A percentile compares a stretch with the other conserved stretches of the same genome.
phyloP scores from a whole-genome alignment of 2,113 vertebrate species.

The Callipepla squamata region DNA sequence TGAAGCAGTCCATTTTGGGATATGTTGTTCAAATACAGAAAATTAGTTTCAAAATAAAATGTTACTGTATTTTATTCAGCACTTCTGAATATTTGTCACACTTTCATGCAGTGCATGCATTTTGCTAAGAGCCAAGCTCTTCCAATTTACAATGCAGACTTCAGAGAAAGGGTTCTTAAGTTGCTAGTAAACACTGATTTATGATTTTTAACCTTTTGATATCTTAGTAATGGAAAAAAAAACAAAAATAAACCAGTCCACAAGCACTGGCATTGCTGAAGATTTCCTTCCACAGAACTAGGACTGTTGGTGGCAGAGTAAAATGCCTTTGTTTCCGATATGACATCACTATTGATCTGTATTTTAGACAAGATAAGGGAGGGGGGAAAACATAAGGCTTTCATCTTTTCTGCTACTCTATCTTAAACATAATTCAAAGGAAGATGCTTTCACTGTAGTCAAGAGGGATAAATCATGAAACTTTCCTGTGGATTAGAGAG shows the following conservation, averaged over 20 bases:
- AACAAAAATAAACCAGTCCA: neutral
- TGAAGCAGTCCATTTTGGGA: neutral
- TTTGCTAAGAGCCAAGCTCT: neutral
- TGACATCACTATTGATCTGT: slow-evolving; percentile 52
- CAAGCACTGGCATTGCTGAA: neutral
- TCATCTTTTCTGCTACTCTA: slow-evolving; percentile 23
- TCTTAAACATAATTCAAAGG: slow-evolving; percentile 45
- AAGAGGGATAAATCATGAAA: slow-evolving; percentile 43
- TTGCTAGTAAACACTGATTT: neutral
- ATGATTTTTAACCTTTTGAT: neutral
- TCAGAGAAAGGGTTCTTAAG: neutral
- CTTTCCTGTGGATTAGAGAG: neutral
- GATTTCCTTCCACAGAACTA: neutral
- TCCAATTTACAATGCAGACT: neutral
- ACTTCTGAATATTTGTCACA: neutral
- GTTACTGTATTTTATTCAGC: neutral
- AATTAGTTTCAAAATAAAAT: neutral
- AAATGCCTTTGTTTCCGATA: neutral
- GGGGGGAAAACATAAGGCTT: neutral
- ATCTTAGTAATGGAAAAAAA: neutral
- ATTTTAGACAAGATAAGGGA: slow-evolving; percentile 49
- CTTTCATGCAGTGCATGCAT: too few relatives aligned
- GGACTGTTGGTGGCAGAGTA: neutral
- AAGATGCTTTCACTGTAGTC: slow-evolving; percentile 53
- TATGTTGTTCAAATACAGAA: neutral